phyloP scores from a whole-genome alignment of 2,113 vertebrate species.

The Crotalus horridus region DNA sequence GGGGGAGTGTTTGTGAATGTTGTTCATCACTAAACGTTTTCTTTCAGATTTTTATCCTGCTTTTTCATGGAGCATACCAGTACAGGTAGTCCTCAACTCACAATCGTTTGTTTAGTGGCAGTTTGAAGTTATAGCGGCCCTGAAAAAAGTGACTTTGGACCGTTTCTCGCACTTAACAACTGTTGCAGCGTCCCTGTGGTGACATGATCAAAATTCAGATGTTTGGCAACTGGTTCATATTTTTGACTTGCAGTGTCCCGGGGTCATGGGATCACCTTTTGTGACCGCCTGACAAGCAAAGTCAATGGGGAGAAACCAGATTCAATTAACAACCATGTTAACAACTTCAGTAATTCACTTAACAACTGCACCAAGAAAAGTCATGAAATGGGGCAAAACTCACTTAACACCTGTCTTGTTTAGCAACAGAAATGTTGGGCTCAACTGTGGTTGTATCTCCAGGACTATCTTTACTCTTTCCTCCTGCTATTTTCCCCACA shows the following conservation, averaged over 20 bases:
- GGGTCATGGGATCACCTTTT: background rate
- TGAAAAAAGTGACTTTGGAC: background rate
- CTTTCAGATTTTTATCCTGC: background rate
- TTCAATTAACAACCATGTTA: background rate
- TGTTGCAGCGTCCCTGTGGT: background rate
- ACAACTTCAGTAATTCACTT: background rate
- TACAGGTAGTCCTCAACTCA: background rate
- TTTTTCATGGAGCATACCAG: background rate
- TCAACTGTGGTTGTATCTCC: background rate
- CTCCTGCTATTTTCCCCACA: background rate
- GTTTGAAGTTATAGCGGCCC: background rate
- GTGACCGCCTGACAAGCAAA: background rate
- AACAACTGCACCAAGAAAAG: background rate
- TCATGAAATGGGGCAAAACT: background rate
- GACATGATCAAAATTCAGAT: background rate
- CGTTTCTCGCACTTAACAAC: background rate
- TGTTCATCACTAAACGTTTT: background rate
- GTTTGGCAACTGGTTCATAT: background rate
- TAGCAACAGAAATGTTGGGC: background rate
- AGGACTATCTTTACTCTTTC: background rate
- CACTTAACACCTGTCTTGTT: background rate
- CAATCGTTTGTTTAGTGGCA: background rate
- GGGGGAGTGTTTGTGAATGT: background rate
- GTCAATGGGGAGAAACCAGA: background rate
- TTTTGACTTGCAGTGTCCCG: background rate